Evolutionary conservation across 2,888 invertebrate genomes (phyloP).

Genomic region (Syritta pipiens): DNA sequence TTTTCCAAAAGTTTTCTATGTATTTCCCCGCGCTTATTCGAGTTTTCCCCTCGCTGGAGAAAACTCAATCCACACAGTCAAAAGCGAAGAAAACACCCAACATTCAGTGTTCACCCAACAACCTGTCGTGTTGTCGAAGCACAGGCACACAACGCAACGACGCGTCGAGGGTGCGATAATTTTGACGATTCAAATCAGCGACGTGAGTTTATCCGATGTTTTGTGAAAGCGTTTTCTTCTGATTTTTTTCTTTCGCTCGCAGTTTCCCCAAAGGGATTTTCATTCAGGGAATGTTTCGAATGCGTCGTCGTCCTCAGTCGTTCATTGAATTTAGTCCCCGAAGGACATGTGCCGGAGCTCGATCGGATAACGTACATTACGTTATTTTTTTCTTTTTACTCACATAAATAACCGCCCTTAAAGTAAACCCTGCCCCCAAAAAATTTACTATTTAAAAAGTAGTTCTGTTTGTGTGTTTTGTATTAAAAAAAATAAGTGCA

Average conservation of each 20-base stretch:
- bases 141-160: conserved; percentile 34
- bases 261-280: conserved; percentile 42
- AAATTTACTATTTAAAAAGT: too few relatives aligned
- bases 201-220: conserved; percentile 15
- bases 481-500: conserved; percentile 26
- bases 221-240: conserved; percentile 32
- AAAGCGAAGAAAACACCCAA: conserved; percentile 17
- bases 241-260: conserved; percentile 49
- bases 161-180: conserved; percentile 18
- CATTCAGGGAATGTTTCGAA: conserved; percentile 43
- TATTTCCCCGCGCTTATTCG: conserved; percentile 18
- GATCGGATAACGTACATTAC: conserved; percentile 41
- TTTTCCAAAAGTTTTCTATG: conserved; percentile 47
- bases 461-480: too few relatives aligned
- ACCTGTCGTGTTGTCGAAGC: conserved; percentile 64
- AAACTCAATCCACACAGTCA: conserved; percentile 53
- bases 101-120: conserved; percentile 62
- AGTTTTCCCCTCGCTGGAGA: conserved; percentile 34
- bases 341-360: conserved; percentile 46
- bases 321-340: conserved; percentile 57
- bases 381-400: too few relatives aligned
- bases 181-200: conserved; percentile 22
- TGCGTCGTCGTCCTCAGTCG: conserved; percentile 58
- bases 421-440: too few relatives aligned
- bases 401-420: conserved; percentile 10